Conservation (phyloP, 2,888 invertebrate genomes). For the Mactromeris polynyma region DNA sequence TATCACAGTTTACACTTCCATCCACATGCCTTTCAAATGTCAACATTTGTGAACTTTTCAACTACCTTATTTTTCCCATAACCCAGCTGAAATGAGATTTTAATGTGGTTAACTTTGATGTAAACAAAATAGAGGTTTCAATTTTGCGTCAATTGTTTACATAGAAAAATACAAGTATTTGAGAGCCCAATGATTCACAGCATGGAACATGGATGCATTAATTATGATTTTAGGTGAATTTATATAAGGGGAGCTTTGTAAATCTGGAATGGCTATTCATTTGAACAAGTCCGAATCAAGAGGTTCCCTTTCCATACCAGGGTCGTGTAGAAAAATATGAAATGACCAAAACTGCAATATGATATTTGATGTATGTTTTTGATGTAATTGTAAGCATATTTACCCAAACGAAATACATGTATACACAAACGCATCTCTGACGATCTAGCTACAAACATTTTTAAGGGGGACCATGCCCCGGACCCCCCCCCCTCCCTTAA, state of each 20-base stretch:
- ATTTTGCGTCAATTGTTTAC: neutral
- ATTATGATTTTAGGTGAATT: neutral
- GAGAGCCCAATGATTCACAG: neutral
- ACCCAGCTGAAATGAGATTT: neutral
- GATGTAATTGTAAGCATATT: too few relatives aligned
- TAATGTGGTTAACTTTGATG: slow-evolving; percentile 15
- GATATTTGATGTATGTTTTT: too few relatives aligned
- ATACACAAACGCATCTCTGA: too few relatives aligned
- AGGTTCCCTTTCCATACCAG: neutral
- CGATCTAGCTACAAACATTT: too few relatives aligned
- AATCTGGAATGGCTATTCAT: neutral
- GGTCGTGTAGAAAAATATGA: too few relatives aligned
- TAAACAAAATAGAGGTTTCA: neutral
- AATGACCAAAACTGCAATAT: too few relatives aligned
- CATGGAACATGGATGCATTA: neutral
- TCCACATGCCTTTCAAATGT: slow-evolving; percentile 1
- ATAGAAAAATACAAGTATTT: neutral
- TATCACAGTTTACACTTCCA: neutral
- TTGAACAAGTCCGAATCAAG: neutral
- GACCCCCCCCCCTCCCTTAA: too few relatives aligned
- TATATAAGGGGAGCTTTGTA: too few relatives aligned
- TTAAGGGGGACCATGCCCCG: too few relatives aligned
- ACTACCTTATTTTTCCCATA: neutral
- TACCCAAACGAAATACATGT: too few relatives aligned
- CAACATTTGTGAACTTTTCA: slow-evolving; percentile 45